These are phyloP conservation scores for Nesoenas mayeri DNA, from an alignment of 2,113 vertebrate genomes.

Conservation along the genomic window DNA sequence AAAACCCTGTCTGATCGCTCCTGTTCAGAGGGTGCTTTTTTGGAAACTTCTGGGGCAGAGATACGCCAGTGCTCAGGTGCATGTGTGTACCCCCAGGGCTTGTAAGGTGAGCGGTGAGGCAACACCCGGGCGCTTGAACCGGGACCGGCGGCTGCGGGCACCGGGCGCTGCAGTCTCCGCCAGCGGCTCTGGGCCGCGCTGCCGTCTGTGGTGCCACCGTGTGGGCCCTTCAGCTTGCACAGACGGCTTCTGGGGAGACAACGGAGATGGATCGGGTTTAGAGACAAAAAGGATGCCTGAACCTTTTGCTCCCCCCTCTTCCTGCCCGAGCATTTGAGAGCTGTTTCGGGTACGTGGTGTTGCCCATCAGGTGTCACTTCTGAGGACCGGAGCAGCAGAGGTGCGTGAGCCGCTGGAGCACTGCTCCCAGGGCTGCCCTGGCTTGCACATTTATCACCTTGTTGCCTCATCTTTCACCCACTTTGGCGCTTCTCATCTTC, in stretches of 20 bases:
- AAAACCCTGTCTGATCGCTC: background rate
- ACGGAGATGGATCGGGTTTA: rapidly evolving
- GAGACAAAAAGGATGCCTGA: rapidly evolving
- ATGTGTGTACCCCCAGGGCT: rapidly evolving
- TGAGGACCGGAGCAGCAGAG: background rate
- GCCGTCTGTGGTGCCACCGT: constrained; percentile 52
- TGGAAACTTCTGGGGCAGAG: rapidly evolving
- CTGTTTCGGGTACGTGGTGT: rapidly evolving
- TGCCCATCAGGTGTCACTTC: rapidly evolving
- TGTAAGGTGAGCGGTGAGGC: rapidly evolving
- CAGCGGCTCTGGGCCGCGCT: background rate
- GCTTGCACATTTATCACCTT: rapidly evolving
- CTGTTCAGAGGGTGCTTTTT: rapidly evolving
- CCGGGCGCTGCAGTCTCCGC: background rate
- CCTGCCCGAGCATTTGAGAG: rapidly evolving
- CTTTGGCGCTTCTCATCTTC: background rate
- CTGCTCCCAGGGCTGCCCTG: too few species aligned
- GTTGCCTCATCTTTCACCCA: background rate
- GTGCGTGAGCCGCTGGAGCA: background rate
- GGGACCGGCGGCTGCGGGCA: too few species aligned
- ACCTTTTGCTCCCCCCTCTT: background rate
- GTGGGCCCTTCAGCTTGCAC: background rate
- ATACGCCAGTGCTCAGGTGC: rapidly evolving
- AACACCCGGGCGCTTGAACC: rapidly evolving
- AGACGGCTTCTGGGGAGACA: rapidly evolving